These are phyloP conservation scores for Pterostichus madidus DNA, from an alignment of 2,888 invertebrate species.

Conservation along the genomic window DNA sequence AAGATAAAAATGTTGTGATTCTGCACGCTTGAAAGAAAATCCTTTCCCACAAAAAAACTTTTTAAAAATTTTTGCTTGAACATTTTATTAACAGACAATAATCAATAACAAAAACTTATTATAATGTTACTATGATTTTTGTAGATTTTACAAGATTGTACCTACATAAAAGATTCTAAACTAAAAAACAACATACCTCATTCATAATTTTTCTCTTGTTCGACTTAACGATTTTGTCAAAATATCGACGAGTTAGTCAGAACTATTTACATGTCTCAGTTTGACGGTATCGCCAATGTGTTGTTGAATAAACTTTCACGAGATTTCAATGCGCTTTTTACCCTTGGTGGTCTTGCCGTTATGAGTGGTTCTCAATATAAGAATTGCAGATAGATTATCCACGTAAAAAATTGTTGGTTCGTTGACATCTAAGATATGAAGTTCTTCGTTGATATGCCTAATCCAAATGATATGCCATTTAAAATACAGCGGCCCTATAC, in stretches of 20 bases:
- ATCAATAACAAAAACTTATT: too few relatives aligned
- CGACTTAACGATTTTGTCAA: neutral
- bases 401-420: conserved; percentile 69
- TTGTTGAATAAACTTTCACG: conserved; percentile 70
- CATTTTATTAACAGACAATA: too few relatives aligned
- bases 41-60: too few relatives aligned
- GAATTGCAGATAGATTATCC: conserved; percentile 70
- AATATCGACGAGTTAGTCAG: neutral
- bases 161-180: too few relatives aligned
- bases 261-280: too few relatives aligned
- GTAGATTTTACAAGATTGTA: too few relatives aligned
- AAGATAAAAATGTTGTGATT: too few relatives aligned
- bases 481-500: conserved; percentile 71
- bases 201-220: neutral
- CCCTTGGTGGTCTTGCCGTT: conserved; percentile 69
- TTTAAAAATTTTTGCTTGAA: too few relatives aligned
- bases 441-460: neutral
- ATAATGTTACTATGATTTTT: too few relatives aligned
- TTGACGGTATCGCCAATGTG: neutral
- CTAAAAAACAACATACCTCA: neutral
- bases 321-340: conserved; percentile 68
- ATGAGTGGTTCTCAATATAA: conserved; percentile 69
- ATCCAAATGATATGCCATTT: conserved; percentile 68
- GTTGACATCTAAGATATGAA: conserved; percentile 71
- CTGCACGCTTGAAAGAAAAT: too few relatives aligned